Percentiles rank a stretch among this genome's conserved stretches.
These are phyloP conservation scores for Zaprionus tsacasi DNA, from an alignment of 1,140 invertebrate species.

Conservation along the genomic window DNA sequence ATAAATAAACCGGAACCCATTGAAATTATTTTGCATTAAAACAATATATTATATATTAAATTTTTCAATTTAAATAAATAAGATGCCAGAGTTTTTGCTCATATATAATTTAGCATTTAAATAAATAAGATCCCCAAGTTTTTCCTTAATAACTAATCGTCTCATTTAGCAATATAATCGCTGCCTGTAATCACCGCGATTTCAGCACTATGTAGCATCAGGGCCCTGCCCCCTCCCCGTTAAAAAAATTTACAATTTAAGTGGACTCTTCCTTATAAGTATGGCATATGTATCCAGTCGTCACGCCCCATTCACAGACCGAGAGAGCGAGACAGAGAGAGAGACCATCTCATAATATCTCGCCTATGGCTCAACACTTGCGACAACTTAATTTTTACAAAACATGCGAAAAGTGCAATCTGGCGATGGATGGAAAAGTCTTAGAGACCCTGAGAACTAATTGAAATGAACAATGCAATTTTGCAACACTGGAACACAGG, in stretches of 20 bases:
- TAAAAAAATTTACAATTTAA: slow-evolving; percentile 58
- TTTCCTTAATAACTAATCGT: slow-evolving; percentile 9
- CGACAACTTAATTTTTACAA: slow-evolving; percentile 73
- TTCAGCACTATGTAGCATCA: not conserved
- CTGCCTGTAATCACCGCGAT: not conserved
- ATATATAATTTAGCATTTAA: not conserved
- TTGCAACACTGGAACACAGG: slow-evolving; percentile 24
- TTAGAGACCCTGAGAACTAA: slow-evolving; percentile 38
- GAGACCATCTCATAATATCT: not conserved
- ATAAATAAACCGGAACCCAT: too few species aligned
- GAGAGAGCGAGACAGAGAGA: not conserved
- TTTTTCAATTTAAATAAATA: too few species aligned
- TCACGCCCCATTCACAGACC: slow-evolving; percentile 38
- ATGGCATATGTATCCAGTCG: slow-evolving; percentile 10
- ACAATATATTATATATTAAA: not conserved
- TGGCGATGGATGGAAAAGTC: slow-evolving; percentile 15
- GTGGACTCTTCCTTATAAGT: slow-evolving; percentile 60
- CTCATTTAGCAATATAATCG: slow-evolving; percentile 5
- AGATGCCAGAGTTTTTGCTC: not conserved
- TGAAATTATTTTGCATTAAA: not conserved
- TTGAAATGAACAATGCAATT: slow-evolving; percentile 72
- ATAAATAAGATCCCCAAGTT: not conserved
- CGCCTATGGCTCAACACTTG: slow-evolving; percentile 54
- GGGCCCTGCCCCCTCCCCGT: too few species aligned
- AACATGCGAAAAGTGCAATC: slow-evolving; percentile 53